A percentile compares a stretch with the other conserved stretches of the same genome.
Conservation (phyloP, 1,140 invertebrate species). For the Phthorimaea operculella region DNA sequence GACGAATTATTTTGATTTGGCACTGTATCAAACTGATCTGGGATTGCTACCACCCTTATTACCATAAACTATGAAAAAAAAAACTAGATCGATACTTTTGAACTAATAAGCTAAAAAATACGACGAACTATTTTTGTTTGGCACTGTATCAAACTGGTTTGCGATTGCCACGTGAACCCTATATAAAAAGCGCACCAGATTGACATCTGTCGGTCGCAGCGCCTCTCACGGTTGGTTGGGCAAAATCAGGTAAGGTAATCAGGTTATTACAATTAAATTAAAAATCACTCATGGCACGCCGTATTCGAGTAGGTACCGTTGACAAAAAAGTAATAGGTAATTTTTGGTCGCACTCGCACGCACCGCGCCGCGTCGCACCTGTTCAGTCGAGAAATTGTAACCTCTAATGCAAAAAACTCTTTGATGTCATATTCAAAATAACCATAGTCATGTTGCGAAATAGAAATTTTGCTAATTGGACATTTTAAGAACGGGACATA, state of each 20-base stretch:
- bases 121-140: not conserved
- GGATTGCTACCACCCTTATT: not conserved
- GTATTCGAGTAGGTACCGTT: constrained; percentile 42
- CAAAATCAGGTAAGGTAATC: constrained; percentile 63
- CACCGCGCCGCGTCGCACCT: too few species aligned
- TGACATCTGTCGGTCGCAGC: constrained; percentile 54
- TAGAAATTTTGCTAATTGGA: too few species aligned
- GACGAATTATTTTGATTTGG: not conserved
- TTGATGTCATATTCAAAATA: too few species aligned
- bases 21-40: not conserved
- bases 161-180: not conserved
- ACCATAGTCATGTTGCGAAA: too few species aligned
- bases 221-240: constrained; percentile 44
- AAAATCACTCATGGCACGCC: constrained; percentile 55
- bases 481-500: too few species aligned
- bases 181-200: constrained; percentile 19
- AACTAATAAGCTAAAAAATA: too few species aligned
- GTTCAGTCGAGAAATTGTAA: too few species aligned
- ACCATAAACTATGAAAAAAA: too few species aligned
- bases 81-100: too few species aligned
- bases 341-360: too few species aligned
- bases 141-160: not conserved
- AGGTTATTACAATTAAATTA: constrained; percentile 67
- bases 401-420: too few species aligned
- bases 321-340: constrained; percentile 31